Evolutionary conservation across 2,888 invertebrate genomes (phyloP).

Genomic region (Habrosyne pyritoides): DNA sequence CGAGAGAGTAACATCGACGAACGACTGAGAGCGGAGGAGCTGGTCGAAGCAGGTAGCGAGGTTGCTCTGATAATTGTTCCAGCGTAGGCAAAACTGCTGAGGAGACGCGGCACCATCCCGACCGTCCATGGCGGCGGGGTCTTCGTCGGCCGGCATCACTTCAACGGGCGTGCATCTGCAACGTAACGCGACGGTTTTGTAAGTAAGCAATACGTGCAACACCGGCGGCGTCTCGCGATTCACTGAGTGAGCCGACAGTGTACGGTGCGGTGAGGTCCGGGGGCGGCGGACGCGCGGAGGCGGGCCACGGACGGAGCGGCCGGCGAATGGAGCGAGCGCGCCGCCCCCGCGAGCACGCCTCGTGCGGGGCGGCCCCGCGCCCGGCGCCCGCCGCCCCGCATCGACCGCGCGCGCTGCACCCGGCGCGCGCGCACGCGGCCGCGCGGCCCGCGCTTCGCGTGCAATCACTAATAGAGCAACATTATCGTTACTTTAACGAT

Average conservation of each 20-base stretch:
- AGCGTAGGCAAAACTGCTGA: conserved; percentile 95
- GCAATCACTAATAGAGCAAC: conserved; percentile 9
- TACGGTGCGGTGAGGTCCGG: conserved; percentile 40
- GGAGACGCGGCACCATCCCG: conserved; percentile 84
- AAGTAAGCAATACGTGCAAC: conserved; percentile 57
- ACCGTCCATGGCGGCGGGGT: conserved; percentile 74
- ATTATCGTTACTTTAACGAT: conserved; percentile 30
- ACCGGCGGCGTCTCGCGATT: conserved; percentile 68
- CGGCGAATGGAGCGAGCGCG: conserved; percentile 54
- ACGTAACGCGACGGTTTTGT: conserved; percentile 57
- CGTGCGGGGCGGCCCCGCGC: conserved; percentile 36
- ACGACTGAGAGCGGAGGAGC: conserved; percentile 93
- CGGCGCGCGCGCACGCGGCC: too few relatives aligned
- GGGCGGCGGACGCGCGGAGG: conserved; percentile 50
- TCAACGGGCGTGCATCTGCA: conserved; percentile 73
- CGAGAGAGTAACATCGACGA: conserved; percentile 95
- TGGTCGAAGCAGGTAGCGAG: conserved; percentile 95
- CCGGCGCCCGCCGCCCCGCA: conserved; percentile 32
- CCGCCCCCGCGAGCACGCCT: conserved; percentile 47
- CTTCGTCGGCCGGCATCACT: conserved; percentile 79
- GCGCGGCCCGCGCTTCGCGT: conserved; percentile 1
- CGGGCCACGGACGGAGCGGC: conserved; percentile 41
- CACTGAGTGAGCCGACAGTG: conserved; percentile 53
- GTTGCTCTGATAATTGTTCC: conserved; percentile 97
- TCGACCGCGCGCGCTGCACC: conserved; percentile 24